Base-by-base conservation (phyloP, 2,797 vertebrate genomes). In the Macropus fuliginosus region DNA sequence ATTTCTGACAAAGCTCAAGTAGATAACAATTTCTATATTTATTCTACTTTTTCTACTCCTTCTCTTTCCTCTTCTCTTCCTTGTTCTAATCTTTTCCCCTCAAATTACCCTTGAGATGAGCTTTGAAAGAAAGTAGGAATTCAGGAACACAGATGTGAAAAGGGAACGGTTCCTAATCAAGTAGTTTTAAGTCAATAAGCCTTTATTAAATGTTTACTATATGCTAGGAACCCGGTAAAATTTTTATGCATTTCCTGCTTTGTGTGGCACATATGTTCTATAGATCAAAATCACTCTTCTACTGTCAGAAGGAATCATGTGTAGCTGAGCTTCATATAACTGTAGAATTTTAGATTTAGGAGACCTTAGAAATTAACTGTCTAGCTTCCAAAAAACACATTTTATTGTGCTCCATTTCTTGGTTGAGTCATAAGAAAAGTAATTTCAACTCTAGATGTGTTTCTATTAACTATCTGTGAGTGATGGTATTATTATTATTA, bases 231-330 rank as follows among this genome's bases (percentile, higher is more conserved):
- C 40, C n/a, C 16, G 40, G 5, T 74, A 40, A 74, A 5, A 74
- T 74, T 74, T 74, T 74, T 40, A 40, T 40, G n/a, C 18, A 40
- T 74, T 74, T 40, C 34, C 91, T 94, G 18, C 54, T 50, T 96
- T 56, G 10, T 29, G 74, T 96, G 94, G 59, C 66, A 90, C 56
- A 94, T 96, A 95, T 95, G 14, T 93, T 95, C 90, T 52, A 55
- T 81, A 89, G 31, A 27, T 57, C 31, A 87, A 90, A 29, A 91
- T 10, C 81, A 46, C 91, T 92, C 46, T 92, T 92, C 81, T 93
- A 46, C 81, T 95, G 95, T 81, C 1, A 90, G 81, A n/a, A 93
- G 29, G 54, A 92, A 93, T 92, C 93, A 93, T 8, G 0, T 46
- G 74, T 46, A 81, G 40, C 0, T 81, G 18, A 8, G 3, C 6